Evolutionary conservation across 1,140 invertebrate species (phyloP), one percentile per base, ranked within the genome.

Genomic region (Drosophila nasuta): DNA sequence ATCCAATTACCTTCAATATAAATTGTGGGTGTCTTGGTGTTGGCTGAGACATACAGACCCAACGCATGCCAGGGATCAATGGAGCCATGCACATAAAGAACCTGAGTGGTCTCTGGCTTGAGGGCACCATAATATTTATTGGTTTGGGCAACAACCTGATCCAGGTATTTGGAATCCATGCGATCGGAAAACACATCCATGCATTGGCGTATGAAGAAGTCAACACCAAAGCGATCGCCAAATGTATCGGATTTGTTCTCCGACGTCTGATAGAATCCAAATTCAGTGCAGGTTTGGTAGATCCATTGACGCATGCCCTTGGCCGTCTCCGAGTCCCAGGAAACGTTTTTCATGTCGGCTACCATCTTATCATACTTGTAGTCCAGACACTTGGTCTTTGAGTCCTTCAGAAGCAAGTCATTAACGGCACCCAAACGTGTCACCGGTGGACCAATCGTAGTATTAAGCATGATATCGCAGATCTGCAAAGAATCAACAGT

Each of bases 271-370:
- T 96, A 99, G 89, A 97, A 99, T 20, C 97, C 98, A 93, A 98
- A 99, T 92, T 99, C 98, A 13, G 96, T 97, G 91, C 98, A 99
- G 0, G 97, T 98, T 93, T 99, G 98, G 91, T 98, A 99, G n/a
- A 94, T 96, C 98, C 98, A 99, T 88, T 97, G 97, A 0, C 97
- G 95, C 69, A 94, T 95, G 91, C 95, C 96, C 93, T 95, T 94
- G 2, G 94, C 92, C 54, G 81, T 88, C 52, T 94, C 93, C 20
- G 93, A 94, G n/a, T 93, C 91, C 96, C 96, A 98, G 1, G 94
- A 94, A n/a, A 93, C 93, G 68, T 97, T 95, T 75, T 94, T 94
- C 88, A 98, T 92, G 52, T 95, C 94, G 3, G 95, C 91, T 8
- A 98, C 95, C 95, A 97, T 96, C 66, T 96, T 96, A 8, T 93